phyloP scores from a whole-genome alignment of 2,888 invertebrate genomes.

The Thymelicus acteon region DNA sequence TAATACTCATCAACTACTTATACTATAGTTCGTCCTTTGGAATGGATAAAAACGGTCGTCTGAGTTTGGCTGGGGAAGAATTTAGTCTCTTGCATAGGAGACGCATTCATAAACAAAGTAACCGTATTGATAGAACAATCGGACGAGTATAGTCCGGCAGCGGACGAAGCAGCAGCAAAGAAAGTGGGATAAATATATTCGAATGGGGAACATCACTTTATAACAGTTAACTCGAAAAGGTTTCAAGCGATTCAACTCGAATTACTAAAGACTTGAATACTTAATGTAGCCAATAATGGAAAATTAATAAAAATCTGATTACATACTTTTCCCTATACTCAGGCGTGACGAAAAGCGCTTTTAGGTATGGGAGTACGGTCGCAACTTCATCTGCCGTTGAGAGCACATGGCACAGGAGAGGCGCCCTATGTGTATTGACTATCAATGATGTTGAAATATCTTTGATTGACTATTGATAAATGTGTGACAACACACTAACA shows the following conservation, averaged over 20 bases:
- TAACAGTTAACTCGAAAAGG: not conserved
- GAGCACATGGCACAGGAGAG: constrained; percentile 2
- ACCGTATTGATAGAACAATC: not conserved
- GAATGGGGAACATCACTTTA: not conserved
- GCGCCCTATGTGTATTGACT: constrained; percentile 14
- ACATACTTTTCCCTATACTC: not conserved
- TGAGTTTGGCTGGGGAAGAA: not conserved
- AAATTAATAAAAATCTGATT: not conserved
- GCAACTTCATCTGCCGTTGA: not conserved
- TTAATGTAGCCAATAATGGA: not conserved
- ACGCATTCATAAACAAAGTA: not conserved
- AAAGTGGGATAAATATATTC: not conserved
- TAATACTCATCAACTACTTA: too few species aligned
- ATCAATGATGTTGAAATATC: too few species aligned
- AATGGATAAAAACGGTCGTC: not conserved
- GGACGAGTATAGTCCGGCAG: not conserved
- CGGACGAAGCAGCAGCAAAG: not conserved
- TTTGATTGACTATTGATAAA: too few species aligned
- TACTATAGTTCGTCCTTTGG: too few species aligned
- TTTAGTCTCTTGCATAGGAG: not conserved
- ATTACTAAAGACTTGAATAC: not conserved
- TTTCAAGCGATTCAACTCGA: not conserved
- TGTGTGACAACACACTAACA: not conserved
- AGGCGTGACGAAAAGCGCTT: not conserved
- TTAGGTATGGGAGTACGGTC: not conserved